Conservation (phyloP, 2,888 invertebrate genomes). For the Oligia fasciuncula region DNA sequence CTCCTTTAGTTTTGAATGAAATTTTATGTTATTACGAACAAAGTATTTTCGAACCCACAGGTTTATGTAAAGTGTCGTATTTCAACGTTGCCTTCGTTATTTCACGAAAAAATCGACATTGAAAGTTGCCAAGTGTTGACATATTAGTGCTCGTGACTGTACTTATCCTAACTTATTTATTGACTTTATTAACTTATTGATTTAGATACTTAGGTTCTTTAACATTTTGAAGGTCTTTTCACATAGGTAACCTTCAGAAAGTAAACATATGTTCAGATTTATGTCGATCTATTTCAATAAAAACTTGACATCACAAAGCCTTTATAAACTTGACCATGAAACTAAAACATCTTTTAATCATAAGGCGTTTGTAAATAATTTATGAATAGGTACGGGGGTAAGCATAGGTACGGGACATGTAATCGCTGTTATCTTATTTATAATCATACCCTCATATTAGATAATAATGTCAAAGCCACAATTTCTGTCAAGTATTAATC, state of each 20-base stretch:
- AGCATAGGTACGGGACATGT: not conserved
- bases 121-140: too few relatives aligned
- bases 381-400: conserved; percentile 5
- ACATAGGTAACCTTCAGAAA: not conserved
- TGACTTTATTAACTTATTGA: too few relatives aligned
- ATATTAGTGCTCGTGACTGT: too few relatives aligned
- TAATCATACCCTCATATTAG: not conserved
- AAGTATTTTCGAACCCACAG: too few relatives aligned
- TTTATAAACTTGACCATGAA: conserved; percentile 1
- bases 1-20: too few relatives aligned
- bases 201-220: not conserved
- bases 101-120: too few relatives aligned
- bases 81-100: too few relatives aligned
- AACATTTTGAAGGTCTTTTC: not conserved
- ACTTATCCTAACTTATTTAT: not conserved
- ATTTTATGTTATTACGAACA: too few relatives aligned
- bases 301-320: not conserved
- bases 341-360: conserved; percentile 10
- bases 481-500: conserved; percentile 25
- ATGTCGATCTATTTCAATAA: not conserved
- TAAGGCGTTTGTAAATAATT: conserved; percentile 9
- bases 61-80: too few relatives aligned
- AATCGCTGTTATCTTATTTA: conserved; percentile 3
- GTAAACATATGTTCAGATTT: not conserved
- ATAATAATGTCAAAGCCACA: conserved; percentile 1